Evolutionary conservation across 2,113 vertebrate genomes (phyloP).

Genomic region (Empidonax alnorum): DNA sequence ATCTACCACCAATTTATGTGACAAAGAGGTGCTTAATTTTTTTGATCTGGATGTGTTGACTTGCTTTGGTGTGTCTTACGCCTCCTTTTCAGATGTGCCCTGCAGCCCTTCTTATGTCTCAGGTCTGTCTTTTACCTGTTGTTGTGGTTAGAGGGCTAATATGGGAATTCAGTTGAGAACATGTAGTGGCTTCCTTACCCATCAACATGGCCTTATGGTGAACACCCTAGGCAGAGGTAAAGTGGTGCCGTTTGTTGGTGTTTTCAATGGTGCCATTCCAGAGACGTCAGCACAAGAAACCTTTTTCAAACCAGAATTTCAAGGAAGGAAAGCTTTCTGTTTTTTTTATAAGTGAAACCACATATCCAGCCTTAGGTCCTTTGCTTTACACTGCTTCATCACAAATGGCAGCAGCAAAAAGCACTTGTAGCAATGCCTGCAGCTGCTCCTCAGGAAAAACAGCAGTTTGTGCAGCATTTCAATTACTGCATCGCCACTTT

Average conservation of each 20-base stretch:
- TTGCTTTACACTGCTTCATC: neutral
- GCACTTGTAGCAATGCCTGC: neutral
- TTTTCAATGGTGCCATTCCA: neutral
- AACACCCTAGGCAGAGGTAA: neutral
- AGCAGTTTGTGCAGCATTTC: neutral
- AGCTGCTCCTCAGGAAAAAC: neutral
- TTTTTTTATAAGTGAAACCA: neutral
- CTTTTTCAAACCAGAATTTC: neutral
- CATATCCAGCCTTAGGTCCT: neutral
- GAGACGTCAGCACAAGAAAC: neutral
- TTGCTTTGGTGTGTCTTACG: slow-evolving; percentile 8
- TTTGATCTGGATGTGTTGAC: slow-evolving; percentile 2
- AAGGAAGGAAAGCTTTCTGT: neutral
- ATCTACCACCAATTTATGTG: neutral
- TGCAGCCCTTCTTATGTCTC: neutral
- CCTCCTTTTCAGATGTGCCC: neutral
- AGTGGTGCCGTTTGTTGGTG: accelerated
- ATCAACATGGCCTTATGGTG: neutral
- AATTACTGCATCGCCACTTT: neutral
- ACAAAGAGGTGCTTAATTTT: neutral
- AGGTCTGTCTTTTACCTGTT: neutral
- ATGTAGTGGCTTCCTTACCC: neutral
- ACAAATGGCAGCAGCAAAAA: neutral
- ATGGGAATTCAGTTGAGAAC: neutral
- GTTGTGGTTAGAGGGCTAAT: neutral